Evolutionary conservation across 2,797 vertebrate species (phyloP).

Genomic region (Selene dorsalis): DNA sequence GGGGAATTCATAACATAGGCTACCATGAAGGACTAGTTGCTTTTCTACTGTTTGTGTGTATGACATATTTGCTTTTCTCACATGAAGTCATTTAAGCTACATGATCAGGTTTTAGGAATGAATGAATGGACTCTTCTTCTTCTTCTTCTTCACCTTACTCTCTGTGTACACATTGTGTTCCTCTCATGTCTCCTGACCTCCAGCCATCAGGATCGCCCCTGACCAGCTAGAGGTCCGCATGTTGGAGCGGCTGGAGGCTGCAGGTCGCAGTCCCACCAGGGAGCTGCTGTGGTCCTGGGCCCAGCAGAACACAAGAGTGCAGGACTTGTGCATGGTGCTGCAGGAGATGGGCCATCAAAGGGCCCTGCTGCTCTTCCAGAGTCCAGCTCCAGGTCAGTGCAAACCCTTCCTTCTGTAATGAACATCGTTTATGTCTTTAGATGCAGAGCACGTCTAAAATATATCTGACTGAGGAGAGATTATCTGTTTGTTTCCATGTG

Average conservation of each 20-base stretch:
- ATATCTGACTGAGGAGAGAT: too few relatives aligned
- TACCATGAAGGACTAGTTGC: too few relatives aligned
- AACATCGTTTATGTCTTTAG: too few relatives aligned
- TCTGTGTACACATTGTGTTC: background rate
- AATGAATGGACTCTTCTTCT: background rate
- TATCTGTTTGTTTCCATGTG: too few relatives aligned
- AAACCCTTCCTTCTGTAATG: background rate
- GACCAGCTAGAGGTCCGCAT: slow-evolving; percentile 83
- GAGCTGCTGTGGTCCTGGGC: slow-evolving; percentile 89
- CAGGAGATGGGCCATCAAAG: slow-evolving; percentile 75
- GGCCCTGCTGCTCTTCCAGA: slow-evolving; percentile 79
- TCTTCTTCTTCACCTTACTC: background rate
- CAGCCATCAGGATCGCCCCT: slow-evolving; percentile 80
- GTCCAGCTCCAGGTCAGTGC: background rate
- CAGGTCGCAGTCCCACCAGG: slow-evolving; percentile 85
- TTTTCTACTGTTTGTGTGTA: too few relatives aligned
- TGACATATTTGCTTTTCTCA: too few relatives aligned
- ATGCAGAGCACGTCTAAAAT: too few relatives aligned
- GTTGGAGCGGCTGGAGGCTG: slow-evolving; percentile 78
- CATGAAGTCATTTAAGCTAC: too few relatives aligned
- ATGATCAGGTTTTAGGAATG: too few relatives aligned
- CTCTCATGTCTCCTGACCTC: background rate
- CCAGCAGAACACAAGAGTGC: slow-evolving; percentile 84
- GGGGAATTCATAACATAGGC: too few relatives aligned
- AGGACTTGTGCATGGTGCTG: slow-evolving; percentile 73